Evolutionary conservation across 2,888 invertebrate species (phyloP), one percentile per base, ranked within the genome.

Genomic region (Acronicta aceris): DNA sequence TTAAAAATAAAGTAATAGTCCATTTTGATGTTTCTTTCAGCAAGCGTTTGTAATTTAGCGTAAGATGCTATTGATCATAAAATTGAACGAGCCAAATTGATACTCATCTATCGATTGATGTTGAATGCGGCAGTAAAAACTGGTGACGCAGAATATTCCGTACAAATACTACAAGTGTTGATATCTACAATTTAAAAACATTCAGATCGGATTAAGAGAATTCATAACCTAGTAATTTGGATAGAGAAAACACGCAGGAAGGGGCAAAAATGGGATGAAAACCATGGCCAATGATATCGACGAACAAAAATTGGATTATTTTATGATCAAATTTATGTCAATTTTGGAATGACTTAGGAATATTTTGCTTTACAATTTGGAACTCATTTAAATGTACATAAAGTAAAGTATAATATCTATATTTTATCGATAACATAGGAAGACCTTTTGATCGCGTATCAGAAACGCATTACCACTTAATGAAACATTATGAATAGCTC

Each of bases 401-500:
- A 41, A 41, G 48, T n/a, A 41, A 47, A 53, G 50, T 30, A 33
- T 30, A 30, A 7, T 43, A 54, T 9, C 43, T 71, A 51, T 51
- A 65, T 59, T 65, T 58, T 54, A 54, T 41, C 53, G 47, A 71
- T 53, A 71, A 54, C 47, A 42, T 15, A 13, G 8, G 5, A 43
- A 41, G 38, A 25, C 10, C 50, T 56, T 51, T 77, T 80, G 83
- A 78, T 76, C 67, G 74, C 77, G 79, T 85, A 88, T 88, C 88
- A 85, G 83, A 83, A 87, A 89, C 86, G 85, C 89, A 90, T 91
- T 93, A 91, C 81, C 84, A 87, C 88, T 88, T 93, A 94, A 94
- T 93, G 93, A 94, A 93, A 94, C 91, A 90, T 93, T 92, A 93
- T 92, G 89, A 90, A 93, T 91, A 89, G 87, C 82, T 67, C 64